Conservation (phyloP, 2,797 vertebrate species). For the Pipistrellus pygmaeus region DNA sequence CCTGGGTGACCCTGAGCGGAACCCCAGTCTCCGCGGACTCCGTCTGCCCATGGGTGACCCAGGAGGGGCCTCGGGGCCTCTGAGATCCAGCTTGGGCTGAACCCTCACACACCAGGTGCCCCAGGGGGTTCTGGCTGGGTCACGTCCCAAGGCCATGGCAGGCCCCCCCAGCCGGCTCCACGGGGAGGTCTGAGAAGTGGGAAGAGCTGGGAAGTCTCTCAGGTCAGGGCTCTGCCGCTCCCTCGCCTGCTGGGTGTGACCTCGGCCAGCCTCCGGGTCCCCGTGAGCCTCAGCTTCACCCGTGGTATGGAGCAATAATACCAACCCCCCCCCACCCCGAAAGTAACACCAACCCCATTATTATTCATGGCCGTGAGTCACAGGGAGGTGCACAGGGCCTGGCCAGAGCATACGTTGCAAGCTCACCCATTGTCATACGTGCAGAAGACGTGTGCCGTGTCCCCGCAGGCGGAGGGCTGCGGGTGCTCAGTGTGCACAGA, state of each 20-base stretch:
- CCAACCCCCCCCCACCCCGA: too few relatives aligned
- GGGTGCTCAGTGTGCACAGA: neutral
- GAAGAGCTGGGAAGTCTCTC: neutral
- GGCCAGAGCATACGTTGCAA: neutral
- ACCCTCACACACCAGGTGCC: neutral
- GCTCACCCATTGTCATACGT: accelerated
- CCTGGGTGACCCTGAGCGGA: neutral
- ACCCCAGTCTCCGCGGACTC: neutral
- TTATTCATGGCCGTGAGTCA: neutral
- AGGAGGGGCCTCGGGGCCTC: neutral
- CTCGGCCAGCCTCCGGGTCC: neutral
- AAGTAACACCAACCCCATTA: too few relatives aligned
- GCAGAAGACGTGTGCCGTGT: neutral
- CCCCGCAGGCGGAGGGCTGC: too few relatives aligned
- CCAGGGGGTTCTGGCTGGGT: neutral
- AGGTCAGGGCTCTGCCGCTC: neutral
- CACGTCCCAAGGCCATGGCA: neutral
- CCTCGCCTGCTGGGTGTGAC: neutral
- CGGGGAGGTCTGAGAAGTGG: neutral
- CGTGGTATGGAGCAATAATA: neutral
- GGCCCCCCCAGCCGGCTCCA: neutral
- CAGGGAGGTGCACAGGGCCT: neutral
- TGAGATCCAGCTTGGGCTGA: neutral
- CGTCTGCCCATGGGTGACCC: neutral
- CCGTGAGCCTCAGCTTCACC: accelerated